Base-by-base conservation (phyloP, 53 echinoderm and acorn worm genomes). In the Paelopatides confundens region DNA sequence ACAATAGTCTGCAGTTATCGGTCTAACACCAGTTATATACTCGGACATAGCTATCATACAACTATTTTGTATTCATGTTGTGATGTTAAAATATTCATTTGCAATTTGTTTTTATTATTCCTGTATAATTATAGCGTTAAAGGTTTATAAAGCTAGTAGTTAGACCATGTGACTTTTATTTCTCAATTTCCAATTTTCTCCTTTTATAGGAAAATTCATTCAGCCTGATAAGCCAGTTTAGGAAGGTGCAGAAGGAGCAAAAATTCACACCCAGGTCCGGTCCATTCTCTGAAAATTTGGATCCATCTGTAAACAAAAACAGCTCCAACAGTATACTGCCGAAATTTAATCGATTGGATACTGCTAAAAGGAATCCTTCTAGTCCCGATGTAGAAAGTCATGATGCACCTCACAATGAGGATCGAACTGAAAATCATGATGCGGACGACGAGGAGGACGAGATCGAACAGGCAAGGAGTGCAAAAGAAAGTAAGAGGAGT, bases 381-480 rank as follows among this genome's bases (percentile, higher is more conserved):
- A 78, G 78, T 48, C 78, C 78, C 2, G 78, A 52, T n/a, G 8
- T 14, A 32, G 78, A 52, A 30, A 78, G 51, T 33, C 47, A 78
- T 18, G 52, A 50, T 1, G n/a, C 71, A 12, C 48, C 29, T 5
- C 78, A 52, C 4, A 47, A 78, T 17, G 76, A 76, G 28, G 32
- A 67, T 67, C 40, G 30, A 14, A 52, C 50, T 18, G 78, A 78
- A 28, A 47, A 51, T 26, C 48, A 77, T 30, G 50, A 50, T 14
- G 78, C 78, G 11, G 78, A 78, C 17, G 78, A 78, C 48, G 78
- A 78, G 24, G 78, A 78, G 15, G 78, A 78, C 12, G 78, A 78
- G 31, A 30, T 49, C 13, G 78, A 78, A 15, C 50, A 32, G 23
- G 28, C 48, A 26, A 26, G 78, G 78, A 67, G 21, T 31, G 17